Conservation (phyloP, 2,797 vertebrate genomes). For the Fringilla coelebs region DNA sequence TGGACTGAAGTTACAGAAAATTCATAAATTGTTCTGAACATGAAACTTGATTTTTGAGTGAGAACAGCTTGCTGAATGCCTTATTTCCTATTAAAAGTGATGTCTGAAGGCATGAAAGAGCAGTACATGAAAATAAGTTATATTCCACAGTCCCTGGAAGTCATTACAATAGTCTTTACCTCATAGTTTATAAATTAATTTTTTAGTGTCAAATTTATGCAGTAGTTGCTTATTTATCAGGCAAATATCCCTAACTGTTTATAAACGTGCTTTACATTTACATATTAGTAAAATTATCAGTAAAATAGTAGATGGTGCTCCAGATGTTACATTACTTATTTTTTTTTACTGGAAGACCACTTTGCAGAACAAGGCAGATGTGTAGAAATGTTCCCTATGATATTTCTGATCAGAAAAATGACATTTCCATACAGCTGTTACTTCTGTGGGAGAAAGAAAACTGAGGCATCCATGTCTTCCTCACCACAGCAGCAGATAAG, state of each 20-base stretch:
- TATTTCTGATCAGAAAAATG: neutral
- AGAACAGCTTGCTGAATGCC: neutral
- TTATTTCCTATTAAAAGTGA: neutral
- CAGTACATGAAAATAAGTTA: neutral
- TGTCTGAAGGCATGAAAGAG: neutral
- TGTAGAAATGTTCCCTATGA: neutral
- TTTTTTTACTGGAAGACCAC: neutral
- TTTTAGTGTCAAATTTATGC: neutral
- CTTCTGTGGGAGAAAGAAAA: neutral
- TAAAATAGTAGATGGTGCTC: neutral
- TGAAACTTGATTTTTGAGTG: neutral
- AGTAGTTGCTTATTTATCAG: neutral
- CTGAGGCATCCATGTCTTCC: neutral
- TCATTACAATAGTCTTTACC: neutral
- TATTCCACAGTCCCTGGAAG: neutral
- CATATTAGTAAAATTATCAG: neutral
- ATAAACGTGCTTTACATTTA: neutral
- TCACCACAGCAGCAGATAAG: neutral
- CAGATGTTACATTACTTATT: rapidly evolving
- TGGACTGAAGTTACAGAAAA: neutral
- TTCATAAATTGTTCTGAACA: neutral
- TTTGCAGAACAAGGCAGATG: neutral
- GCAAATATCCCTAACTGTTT: neutral
- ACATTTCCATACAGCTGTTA: neutral
- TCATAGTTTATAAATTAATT: neutral